Conservation (phyloP, 2,113 vertebrate genomes). For the Xiphorhynchus elegans region DNA sequence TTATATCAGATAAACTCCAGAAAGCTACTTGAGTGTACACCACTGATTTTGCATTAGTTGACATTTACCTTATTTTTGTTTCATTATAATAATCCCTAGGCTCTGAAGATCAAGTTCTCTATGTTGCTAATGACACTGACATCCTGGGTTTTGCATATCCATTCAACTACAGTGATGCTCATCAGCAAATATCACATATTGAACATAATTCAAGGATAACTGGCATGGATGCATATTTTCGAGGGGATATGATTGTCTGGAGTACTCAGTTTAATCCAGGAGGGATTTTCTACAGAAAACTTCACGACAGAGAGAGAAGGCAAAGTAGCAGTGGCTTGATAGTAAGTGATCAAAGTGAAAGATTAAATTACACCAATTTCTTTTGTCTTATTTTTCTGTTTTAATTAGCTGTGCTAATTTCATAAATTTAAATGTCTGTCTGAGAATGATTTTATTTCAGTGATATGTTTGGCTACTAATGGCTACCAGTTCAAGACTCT, state of each 20-base stretch:
- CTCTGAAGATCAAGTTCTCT: conserved; percentile 98
- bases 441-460: not conserved
- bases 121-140: conserved; percentile 99
- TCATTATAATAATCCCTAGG: conserved; percentile 86
- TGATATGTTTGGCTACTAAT: not conserved
- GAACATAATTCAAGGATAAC: conserved; percentile 98
- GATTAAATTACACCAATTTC: not conserved
- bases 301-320: conserved; percentile 85
- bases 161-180: conserved; percentile 94
- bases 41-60: conserved; percentile 64
- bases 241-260: conserved; percentile 97
- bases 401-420: not conserved
- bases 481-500: not conserved
- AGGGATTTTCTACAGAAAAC: conserved; percentile 95
- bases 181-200: conserved; percentile 93
- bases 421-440: not conserved
- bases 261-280: conserved; percentile 98
- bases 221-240: conserved; percentile 93
- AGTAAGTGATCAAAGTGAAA: conserved; percentile 82
- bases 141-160: conserved; percentile 99
- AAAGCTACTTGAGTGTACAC: conserved; percentile 25
- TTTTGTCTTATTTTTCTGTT: not conserved
- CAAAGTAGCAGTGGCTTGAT: conserved; percentile 91
- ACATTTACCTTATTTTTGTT: conserved; percentile 82
- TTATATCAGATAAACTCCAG: not conserved